phyloP scores from a whole-genome alignment of 2,888 invertebrate genomes.

The Drosophila kokeensis region DNA sequence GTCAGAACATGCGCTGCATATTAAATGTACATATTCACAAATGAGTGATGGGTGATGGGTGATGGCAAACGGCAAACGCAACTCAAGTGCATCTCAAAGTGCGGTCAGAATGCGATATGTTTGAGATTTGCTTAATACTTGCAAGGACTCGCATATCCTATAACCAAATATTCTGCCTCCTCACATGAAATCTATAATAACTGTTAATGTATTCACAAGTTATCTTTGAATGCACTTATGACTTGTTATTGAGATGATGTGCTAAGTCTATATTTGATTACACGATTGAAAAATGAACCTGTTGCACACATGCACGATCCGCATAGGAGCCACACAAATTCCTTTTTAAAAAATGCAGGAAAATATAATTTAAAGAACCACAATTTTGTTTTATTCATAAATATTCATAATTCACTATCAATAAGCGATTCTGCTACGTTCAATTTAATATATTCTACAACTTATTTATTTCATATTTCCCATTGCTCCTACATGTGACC shows the following conservation, averaged over 20 bases:
- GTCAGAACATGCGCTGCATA: slow-evolving; percentile 69
- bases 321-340: neutral
- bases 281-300: neutral
- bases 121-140: slow-evolving; percentile 35
- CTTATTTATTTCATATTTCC: neutral
- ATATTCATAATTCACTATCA: neutral
- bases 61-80: slow-evolving; percentile 8
- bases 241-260: neutral
- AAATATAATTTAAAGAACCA: no score
- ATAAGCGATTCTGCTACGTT: neutral
- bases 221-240: neutral
- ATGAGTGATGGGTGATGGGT: slow-evolving; percentile 10
- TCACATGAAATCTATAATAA: neutral
- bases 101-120: slow-evolving; percentile 45
- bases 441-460: neutral
- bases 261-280: neutral
- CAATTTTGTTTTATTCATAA: neutral
- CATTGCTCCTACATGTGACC: neutral
- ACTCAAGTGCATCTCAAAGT: slow-evolving; percentile 40
- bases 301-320: neutral
- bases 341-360: neutral
- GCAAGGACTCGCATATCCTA: slow-evolving; percentile 4
- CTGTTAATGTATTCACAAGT: neutral
- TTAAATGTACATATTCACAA: slow-evolving; percentile 57
- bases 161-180: slow-evolving; percentile 16